These are phyloP conservation scores for Danionella dracula DNA, from an alignment of 2,797 vertebrate genomes.

Conservation along the genomic window DNA sequence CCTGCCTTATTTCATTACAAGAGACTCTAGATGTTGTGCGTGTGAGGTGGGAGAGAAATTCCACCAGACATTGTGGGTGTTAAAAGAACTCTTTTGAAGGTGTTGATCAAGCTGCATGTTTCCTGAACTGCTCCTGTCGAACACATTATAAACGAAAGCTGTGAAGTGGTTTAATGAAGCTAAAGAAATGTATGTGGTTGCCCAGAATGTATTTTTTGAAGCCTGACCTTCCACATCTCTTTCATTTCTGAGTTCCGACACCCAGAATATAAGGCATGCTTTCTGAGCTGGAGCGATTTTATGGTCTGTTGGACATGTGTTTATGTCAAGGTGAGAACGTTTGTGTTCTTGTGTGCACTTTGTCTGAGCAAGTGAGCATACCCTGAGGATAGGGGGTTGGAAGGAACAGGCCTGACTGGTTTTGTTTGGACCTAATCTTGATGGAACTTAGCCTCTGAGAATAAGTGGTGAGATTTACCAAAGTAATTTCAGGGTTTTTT, in stretches of 20 bases:
- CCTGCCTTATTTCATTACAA: too few relatives aligned
- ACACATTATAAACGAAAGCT: neutral
- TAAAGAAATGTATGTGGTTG: neutral
- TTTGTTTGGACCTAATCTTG: slow-evolving; percentile 59
- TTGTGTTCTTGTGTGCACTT: slow-evolving; percentile 26
- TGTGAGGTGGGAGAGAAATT: too few relatives aligned
- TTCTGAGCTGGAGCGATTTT: slow-evolving; percentile 10
- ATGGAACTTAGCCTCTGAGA: slow-evolving; percentile 58
- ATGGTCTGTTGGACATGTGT: slow-evolving; percentile 3
- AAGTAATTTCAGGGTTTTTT: slow-evolving; percentile 42
- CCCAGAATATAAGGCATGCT: neutral
- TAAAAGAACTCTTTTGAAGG: slow-evolving; percentile 12
- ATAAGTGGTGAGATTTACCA: slow-evolving; percentile 55
- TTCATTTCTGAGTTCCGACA: neutral
- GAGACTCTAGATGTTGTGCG: too few relatives aligned
- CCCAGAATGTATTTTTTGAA: slow-evolving; percentile 1
- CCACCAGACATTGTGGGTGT: slow-evolving; percentile 5
- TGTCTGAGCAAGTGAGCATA: slow-evolving; percentile 59
- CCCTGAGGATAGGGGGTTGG: slow-evolving; percentile 49
- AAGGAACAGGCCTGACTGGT: slow-evolving; percentile 61
- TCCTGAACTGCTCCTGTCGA: slow-evolving; percentile 8
- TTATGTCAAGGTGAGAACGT: slow-evolving; percentile 29
- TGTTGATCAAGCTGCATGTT: slow-evolving; percentile 10
- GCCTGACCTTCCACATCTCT: slow-evolving; percentile 35
- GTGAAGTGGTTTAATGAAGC: slow-evolving; percentile 1